Base-by-base conservation (phyloP, 2,113 vertebrate species). In the Nannospalax galili region DNA sequence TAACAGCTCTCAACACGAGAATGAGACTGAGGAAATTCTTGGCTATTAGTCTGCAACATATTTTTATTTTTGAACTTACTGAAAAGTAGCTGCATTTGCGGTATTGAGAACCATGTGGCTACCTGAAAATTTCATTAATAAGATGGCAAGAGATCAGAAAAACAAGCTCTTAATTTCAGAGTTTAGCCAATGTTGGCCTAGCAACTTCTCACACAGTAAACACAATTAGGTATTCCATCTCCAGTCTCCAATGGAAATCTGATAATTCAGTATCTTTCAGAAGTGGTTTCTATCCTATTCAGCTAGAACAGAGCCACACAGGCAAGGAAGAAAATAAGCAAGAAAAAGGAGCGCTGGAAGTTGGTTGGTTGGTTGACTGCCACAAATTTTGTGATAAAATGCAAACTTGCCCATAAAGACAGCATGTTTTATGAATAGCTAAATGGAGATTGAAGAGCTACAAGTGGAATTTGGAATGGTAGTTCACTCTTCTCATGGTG, bases 51-150 rank as follows among this genome's bases (percentile, higher is more conserved):
- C 30, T 45, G 67, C 17, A 94, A 77, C 60, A 58, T 84, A 84
- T 84, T 97, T 94, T 95, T 78, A 93, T 69, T 94, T n/a, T 95
- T 84, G 37, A 72, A 72, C 37, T 93, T 72, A 91, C 42, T 90
- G 65, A 92, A 58, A 92, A 75, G 91, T 22, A 87, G 84, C 30
- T 89, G 5, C 35, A 64, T 77, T 67, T 19, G 72, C 52, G 42
- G 1, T 75, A 91, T 73, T 77, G 92, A 91, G 58, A 93, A 82
- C 32, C 15, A 74, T 28, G 28, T 65, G 56, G 60, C 45, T 87
- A 77, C 20, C 40, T 87, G 60, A 93, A 95, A 95, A 87, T 15
- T 62, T 16, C 79, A 95, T 89, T 89, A 92, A 81, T 62, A 28
- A 62, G 16, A 85, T 86, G 26, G 48, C 28, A 75, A 92, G n/a